These are phyloP conservation scores for Emydoidea blandingii DNA, from an alignment of 2,797 vertebrate genomes.

Conservation along the genomic window DNA sequence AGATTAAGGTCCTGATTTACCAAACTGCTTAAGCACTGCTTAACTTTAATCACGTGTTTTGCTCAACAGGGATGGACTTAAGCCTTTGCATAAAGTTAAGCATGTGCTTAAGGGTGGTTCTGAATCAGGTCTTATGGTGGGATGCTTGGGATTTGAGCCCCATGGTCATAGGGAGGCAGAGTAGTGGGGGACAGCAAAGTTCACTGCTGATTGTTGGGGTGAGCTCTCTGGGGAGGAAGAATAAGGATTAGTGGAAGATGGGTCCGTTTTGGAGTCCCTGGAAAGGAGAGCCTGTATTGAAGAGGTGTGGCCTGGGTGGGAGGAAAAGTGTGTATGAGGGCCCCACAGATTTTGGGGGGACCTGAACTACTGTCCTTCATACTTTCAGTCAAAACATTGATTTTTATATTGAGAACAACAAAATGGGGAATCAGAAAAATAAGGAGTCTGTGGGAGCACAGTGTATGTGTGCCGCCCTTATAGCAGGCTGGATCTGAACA, in stretches of 20 bases:
- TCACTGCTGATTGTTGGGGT: not conserved
- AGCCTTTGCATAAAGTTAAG: not conserved
- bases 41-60: not conserved
- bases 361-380: not conserved
- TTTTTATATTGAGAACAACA: not conserved
- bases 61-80: not conserved
- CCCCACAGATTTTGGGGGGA: not conserved
- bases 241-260: not conserved
- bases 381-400: not conserved
- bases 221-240: not conserved
- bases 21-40: rapidly evolving
- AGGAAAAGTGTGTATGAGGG: not conserved
- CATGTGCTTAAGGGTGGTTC: not conserved
- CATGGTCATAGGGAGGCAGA: not conserved
- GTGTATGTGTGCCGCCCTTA: not conserved
- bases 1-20: not conserved
- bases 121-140: not conserved
- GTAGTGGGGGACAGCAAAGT: not conserved
- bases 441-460: not conserved
- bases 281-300: not conserved
- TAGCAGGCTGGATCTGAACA: not conserved
- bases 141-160: not conserved
- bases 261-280: not conserved
- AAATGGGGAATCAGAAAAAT: not conserved
- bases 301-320: not conserved